Percentiles rank a stretch among this genome's conserved stretches.
phyloP scores from a whole-genome alignment of 1,140 invertebrate genomes.

The Drosophila insularis region DNA sequence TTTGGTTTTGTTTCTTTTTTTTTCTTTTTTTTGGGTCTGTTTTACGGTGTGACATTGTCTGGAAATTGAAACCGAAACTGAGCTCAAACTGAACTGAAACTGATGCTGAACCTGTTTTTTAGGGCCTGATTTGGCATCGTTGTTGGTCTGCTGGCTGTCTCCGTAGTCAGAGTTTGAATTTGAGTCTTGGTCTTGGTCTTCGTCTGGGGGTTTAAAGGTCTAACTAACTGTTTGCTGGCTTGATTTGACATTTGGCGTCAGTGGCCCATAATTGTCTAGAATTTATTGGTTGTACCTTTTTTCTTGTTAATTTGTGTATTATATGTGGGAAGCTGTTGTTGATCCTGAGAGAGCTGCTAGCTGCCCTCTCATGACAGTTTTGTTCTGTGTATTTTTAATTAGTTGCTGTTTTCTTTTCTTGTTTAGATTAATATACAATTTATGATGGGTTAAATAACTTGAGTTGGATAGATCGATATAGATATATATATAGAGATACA shows the following conservation, averaged over 20 bases:
- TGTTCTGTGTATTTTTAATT: slow-evolving; percentile 62
- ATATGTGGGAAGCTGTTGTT: slow-evolving; percentile 55
- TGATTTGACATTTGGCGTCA: slow-evolving; percentile 82
- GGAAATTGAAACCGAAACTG: slow-evolving; percentile 64
- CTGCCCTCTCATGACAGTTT: slow-evolving; percentile 18
- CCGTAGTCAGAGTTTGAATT: background rate
- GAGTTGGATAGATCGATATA: background rate
- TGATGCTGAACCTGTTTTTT: slow-evolving; percentile 74
- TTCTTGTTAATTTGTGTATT: slow-evolving; percentile 69
- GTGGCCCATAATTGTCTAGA: slow-evolving; percentile 79
- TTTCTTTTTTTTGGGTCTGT: slow-evolving; percentile 31
- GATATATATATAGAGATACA: slow-evolving; percentile 30
- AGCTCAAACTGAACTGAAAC: slow-evolving; percentile 13
- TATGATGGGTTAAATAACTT: slow-evolving; percentile 4
- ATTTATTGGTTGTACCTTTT: slow-evolving; percentile 80
- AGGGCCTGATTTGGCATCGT: slow-evolving; percentile 76
- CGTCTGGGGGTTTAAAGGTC: slow-evolving; percentile 68
- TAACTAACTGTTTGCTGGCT: slow-evolving; percentile 76
- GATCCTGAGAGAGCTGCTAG: slow-evolving; percentile 33
- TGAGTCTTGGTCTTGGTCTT: background rate
- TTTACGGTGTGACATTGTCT: slow-evolving; percentile 80
- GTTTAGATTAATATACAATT: slow-evolving; percentile 48
- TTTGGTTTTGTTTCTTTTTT: slow-evolving; percentile 32
- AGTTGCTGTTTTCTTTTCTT: slow-evolving; percentile 44
- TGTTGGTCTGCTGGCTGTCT: slow-evolving; percentile 15